A percentile compares a stretch with the other conserved stretches of the same genome.
Evolutionary conservation across 1,140 invertebrate species (phyloP).

Genomic region (Agrypnia vestita): DNA sequence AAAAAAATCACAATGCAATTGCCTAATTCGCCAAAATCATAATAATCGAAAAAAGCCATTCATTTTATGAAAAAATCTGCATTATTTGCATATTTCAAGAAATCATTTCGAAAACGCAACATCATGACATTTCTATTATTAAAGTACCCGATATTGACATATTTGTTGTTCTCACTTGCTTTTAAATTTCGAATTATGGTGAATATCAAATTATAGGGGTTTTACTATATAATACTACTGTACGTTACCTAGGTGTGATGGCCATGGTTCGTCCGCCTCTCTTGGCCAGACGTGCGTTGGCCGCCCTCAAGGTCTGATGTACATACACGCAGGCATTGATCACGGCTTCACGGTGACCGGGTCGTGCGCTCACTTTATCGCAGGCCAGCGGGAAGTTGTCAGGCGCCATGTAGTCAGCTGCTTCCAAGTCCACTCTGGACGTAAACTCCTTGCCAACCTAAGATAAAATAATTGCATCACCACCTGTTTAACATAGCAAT

Average conservation of each 20-base stretch:
- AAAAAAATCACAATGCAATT: too few relatives aligned
- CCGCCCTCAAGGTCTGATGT: constrained; percentile 96
- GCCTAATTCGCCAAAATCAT: too few relatives aligned
- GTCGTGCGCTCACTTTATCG: constrained; percentile 81
- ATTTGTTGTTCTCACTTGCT: too few relatives aligned
- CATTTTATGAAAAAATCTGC: too few relatives aligned
- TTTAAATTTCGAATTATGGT: too few relatives aligned
- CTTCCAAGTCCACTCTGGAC: constrained; percentile 87
- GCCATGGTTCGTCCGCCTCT: constrained; percentile 96
- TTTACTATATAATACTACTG: neutral
- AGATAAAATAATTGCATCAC: constrained; percentile 1
- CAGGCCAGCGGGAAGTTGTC: constrained; percentile 92
- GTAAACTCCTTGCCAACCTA: constrained; percentile 92
- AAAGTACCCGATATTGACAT: neutral
- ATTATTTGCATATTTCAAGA: too few relatives aligned
- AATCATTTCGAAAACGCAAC: too few relatives aligned
- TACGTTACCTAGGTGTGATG: constrained; percentile 88
- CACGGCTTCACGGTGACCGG: constrained; percentile 93
- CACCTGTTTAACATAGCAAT: too few relatives aligned
- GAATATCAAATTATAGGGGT: too few relatives aligned
- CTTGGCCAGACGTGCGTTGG: constrained; percentile 91
- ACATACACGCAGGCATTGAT: constrained; percentile 99
- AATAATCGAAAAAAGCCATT: too few relatives aligned
- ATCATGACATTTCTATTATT: neutral
- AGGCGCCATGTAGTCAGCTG: constrained; percentile 86